Conservation (phyloP, 1,140 invertebrate species). For the Mizuhopecten yessoensis region DNA sequence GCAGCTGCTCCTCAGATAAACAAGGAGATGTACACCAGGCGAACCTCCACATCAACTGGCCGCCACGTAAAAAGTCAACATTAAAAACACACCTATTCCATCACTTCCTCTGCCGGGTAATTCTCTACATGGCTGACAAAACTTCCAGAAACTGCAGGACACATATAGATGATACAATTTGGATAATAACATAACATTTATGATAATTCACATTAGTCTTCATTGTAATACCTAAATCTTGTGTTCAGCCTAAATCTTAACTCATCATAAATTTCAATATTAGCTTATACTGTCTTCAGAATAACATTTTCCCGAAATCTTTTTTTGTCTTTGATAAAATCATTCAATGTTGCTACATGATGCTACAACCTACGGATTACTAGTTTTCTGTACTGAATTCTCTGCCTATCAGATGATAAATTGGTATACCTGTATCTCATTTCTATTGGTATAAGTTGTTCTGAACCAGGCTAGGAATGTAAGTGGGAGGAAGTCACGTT, state of each 20-base stretch:
- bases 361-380: not conserved
- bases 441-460: not conserved
- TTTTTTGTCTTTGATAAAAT: not conserved
- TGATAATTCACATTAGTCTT: too few relatives aligned
- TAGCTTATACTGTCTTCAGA: too few relatives aligned
- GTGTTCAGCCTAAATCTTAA: too few relatives aligned
- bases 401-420: slow-evolving; percentile 24
- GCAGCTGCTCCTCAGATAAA: not conserved
- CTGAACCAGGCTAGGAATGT: not conserved
- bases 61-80: not conserved
- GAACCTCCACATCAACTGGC: not conserved
- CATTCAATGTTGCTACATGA: not conserved
- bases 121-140: too few relatives aligned
- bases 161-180: not conserved
- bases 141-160: too few relatives aligned
- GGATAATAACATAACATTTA: too few relatives aligned
- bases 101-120: too few relatives aligned
- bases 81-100: not conserved
- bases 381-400: not conserved
- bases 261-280: too few relatives aligned
- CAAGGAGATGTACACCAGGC: not conserved
- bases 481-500: not conserved
- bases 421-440: not conserved
- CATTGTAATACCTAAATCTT: too few relatives aligned
- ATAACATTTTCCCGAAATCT: too few relatives aligned